Base-by-base conservation (phyloP, 1,140 invertebrate species). In the Drosophila baimaii region DNA sequence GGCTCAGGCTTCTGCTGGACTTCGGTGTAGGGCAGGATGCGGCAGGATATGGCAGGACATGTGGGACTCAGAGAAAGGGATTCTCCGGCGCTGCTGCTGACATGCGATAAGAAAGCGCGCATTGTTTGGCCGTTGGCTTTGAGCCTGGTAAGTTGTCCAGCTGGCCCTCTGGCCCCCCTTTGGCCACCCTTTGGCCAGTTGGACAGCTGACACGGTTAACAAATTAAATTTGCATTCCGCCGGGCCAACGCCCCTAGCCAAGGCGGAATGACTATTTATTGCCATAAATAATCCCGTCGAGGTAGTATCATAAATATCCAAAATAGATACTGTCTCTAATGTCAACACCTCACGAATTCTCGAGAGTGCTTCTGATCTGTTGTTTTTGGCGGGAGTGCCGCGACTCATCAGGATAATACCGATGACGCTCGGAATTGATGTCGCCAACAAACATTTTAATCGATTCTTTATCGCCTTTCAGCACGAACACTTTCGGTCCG, bases 401-500 rank as follows among this genome's bases (percentile, higher is more conserved):
- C 5, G 17, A 35, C 13, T 35, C 54, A 31, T 27, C 23, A 12
- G 25, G 33, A 49, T 49, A n/a, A n/a, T n/a, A n/a, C n/a, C n/a
- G n/a, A n/a, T n/a, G n/a, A n/a, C n/a, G n/a, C n/a, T n/a, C n/a
- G n/a, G 35, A 74, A 86, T 86, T 79, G 80, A 88, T 82, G 79
- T 25, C 52, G 43, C 51, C 73, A 65, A 46, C 83, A 69, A 69
- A 68, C 83, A 88, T 81, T 86, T 86, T 79, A 86, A 88, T 88
- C 69, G 83, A 88, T 79, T 83, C 74, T 82, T 82, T 86, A 86
- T 88, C 83, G 83, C 79, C 76, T 82, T 88, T 86, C 79, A 83
- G 71, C 83, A 86, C 84, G 83, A 75, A 81, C 52, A 79, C 41
- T 58, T 80, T 80, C 35, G 57, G 43, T 29, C 17, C 59, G 74